phyloP scores from a whole-genome alignment of 2,888 invertebrate genomes.

The Agrotis puta region DNA sequence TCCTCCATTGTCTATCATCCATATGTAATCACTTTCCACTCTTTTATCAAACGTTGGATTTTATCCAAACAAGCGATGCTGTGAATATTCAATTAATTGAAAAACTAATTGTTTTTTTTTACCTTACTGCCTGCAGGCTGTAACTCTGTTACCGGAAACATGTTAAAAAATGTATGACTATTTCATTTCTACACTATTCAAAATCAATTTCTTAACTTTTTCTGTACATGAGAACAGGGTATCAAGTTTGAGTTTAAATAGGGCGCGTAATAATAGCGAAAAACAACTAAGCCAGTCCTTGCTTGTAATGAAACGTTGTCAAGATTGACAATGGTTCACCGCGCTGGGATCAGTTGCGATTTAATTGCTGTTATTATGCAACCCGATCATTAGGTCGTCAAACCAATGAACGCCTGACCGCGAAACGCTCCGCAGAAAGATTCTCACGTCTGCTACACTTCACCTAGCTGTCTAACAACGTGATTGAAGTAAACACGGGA shows the following conservation, averaged over 20 bases:
- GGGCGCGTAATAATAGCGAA: conserved; percentile 54
- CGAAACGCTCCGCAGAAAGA: conserved; percentile 57
- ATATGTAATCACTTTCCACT: conserved; percentile 38
- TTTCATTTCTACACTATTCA: not conserved
- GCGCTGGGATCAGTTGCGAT: conserved; percentile 71
- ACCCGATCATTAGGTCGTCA: conserved; percentile 76
- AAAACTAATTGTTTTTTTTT: conserved; percentile 52
- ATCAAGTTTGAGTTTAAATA: conserved; percentile 36
- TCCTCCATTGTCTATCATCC: conserved; percentile 11
- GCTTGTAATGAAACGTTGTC: conserved; percentile 72
- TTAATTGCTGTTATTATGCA: conserved; percentile 85
- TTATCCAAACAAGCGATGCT: conserved; percentile 52
- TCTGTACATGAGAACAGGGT: conserved; percentile 34
- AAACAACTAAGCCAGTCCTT: conserved; percentile 54
- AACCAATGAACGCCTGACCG: conserved; percentile 67
- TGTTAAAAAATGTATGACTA: conserved; percentile 1
- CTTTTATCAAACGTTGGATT: conserved; percentile 41
- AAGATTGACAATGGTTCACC: conserved; percentile 72
- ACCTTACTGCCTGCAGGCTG: conserved; percentile 20
- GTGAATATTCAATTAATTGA: conserved; percentile 50
- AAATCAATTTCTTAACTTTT: conserved; percentile 29
- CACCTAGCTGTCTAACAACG: conserved; percentile 71
- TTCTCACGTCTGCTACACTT: conserved; percentile 75
- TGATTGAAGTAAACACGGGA: conserved; percentile 56
- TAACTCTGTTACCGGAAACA: conserved; percentile 25